These are phyloP conservation scores for Camelus bactrianus DNA, from an alignment of 2,113 vertebrate species.

Conservation along the genomic window DNA sequence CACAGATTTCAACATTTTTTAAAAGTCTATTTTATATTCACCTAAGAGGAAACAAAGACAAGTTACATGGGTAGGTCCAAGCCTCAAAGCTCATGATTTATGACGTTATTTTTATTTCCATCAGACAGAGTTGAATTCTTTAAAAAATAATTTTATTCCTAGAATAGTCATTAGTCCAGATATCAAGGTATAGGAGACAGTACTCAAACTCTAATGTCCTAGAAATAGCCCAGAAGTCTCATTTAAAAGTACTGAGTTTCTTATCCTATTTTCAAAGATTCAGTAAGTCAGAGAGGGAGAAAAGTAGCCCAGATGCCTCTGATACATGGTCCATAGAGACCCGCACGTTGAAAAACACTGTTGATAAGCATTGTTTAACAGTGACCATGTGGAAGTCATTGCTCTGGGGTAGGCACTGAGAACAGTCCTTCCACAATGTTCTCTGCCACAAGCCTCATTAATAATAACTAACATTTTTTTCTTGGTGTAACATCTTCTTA, in stretches of 20 bases:
- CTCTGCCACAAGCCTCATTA: neutral
- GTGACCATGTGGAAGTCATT: neutral
- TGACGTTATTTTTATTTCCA: neutral
- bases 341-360: neutral
- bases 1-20: slow-evolving; percentile 1
- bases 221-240: neutral
- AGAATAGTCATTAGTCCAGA: neutral
- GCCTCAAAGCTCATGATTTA: neutral
- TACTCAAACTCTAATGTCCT: neutral
- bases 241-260: neutral
- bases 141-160: neutral
- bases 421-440: neutral
- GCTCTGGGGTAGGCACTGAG: neutral
- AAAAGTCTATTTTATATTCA: neutral
- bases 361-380: neutral
- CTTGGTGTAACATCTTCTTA: neutral
- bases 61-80: neutral
- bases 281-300: neutral
- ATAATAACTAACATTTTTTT: neutral
- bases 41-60: neutral
- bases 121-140: neutral
- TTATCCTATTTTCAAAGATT: neutral
- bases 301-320: neutral
- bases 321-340: no score
- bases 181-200: neutral